Percentiles rank a stretch among this genome's conserved stretches.
Conservation (phyloP, 2,113 vertebrate species). For the Maccullochella peelii region DNA sequence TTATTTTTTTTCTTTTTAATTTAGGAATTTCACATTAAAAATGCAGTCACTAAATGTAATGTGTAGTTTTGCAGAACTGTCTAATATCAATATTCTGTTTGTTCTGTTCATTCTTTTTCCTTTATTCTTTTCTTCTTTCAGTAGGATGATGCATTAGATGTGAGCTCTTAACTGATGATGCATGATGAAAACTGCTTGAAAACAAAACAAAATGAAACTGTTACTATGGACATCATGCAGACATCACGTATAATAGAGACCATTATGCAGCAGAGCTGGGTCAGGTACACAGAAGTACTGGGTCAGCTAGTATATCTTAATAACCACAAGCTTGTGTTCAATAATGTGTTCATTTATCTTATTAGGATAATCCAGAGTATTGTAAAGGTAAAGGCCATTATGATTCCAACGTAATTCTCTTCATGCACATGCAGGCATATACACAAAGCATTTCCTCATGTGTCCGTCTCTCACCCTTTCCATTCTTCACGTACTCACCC, state of each 20-base stretch:
- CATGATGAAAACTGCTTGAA: conserved; percentile 11
- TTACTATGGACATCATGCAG: conserved; percentile 34
- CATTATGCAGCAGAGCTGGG: neutral
- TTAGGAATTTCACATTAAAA: too few species aligned
- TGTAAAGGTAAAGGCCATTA: neutral
- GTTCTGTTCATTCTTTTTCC: neutral
- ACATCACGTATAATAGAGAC: neutral
- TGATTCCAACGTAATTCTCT: neutral
- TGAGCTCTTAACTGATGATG: neutral
- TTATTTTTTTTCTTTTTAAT: too few species aligned
- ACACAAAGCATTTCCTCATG: neutral
- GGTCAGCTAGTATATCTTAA: neutral
- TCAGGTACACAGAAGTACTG: neutral
- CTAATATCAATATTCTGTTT: neutral
- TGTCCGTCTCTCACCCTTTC: too few species aligned
- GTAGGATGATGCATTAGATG: neutral
- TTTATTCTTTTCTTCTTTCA: neutral
- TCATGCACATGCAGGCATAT: neutral
- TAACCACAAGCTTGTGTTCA: neutral
- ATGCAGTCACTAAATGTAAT: too few species aligned
- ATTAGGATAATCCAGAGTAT: neutral
- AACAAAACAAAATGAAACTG: too few species aligned
- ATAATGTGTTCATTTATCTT: neutral
- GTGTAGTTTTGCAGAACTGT: too few species aligned
- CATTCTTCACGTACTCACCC: neutral